Conservation (phyloP, 2,797 vertebrate genomes). For the Trachops cirrhosus region DNA sequence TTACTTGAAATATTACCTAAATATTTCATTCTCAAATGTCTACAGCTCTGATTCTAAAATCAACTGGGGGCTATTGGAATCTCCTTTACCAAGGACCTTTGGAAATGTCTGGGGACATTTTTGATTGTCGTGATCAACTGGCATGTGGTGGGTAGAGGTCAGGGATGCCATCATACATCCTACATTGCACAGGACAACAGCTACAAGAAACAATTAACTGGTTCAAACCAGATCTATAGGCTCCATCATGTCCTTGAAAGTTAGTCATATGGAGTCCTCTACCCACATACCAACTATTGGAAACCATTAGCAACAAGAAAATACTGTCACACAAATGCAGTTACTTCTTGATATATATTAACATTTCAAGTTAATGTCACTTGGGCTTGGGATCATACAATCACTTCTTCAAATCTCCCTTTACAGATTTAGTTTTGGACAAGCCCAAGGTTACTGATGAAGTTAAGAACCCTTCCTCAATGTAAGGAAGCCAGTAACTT, state of each 20-base stretch:
- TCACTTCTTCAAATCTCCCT: background rate
- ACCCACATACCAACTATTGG: background rate
- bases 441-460: fast-evolving
- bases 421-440: background rate
- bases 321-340: background rate
- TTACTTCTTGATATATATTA: background rate
- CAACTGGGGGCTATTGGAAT: background rate
- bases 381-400: fast-evolving
- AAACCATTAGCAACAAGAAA: background rate
- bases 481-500: background rate
- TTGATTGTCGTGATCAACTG: background rate
- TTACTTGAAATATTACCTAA: background rate
- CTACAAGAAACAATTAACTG: background rate
- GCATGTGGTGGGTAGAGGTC: background rate
- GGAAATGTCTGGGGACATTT: background rate
- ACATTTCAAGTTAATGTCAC: background rate
- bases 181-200: background rate
- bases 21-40: background rate
- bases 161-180: fast-evolving
- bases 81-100: background rate
- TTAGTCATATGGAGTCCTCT: background rate
- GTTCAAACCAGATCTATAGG: background rate
- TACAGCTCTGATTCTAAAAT: background rate
- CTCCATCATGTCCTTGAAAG: background rate
- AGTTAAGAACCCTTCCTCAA: background rate